Evolutionary conservation across 2,888 invertebrate species (phyloP).

Genomic region (Prosapia bicincta): DNA sequence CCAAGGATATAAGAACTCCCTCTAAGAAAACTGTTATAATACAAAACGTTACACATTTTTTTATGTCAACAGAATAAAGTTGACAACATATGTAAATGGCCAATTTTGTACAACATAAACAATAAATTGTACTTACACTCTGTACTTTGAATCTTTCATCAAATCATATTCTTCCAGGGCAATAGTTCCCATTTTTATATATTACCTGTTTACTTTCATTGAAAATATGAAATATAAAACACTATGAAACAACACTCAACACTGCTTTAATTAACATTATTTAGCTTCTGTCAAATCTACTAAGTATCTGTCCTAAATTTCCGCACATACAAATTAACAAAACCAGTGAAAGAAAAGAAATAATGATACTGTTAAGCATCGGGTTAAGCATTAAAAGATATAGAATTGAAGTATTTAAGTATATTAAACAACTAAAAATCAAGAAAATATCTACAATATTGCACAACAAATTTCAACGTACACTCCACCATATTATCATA

Average conservation of each 20-base stretch:
- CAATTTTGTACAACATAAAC: no score
- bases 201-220: conserved; percentile 7
- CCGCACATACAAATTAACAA: not conserved
- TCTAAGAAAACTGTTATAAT: no score
- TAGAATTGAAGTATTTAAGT: not conserved
- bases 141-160: conserved; percentile 77
- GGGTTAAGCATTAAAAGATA: not conserved
- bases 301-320: not conserved
- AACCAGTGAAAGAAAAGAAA: not conserved
- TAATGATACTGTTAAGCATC: not conserved
- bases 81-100: no score
- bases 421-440: not conserved
- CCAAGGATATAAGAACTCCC: no score
- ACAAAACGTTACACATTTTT: no score
- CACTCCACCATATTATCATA: not conserved
- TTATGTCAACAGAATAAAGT: no score
- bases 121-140: conserved; percentile 54
- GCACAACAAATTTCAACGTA: not conserved
- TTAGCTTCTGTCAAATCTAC: not conserved
- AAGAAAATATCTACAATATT: not conserved
- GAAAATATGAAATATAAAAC: not conserved
- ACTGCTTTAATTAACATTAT: not conserved
- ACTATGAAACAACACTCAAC: not conserved
- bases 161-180: conserved; percentile 74
- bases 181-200: conserved; percentile 46